Conservation (phyloP, 1,140 invertebrate genomes). For the Calycopis cecrops region DNA sequence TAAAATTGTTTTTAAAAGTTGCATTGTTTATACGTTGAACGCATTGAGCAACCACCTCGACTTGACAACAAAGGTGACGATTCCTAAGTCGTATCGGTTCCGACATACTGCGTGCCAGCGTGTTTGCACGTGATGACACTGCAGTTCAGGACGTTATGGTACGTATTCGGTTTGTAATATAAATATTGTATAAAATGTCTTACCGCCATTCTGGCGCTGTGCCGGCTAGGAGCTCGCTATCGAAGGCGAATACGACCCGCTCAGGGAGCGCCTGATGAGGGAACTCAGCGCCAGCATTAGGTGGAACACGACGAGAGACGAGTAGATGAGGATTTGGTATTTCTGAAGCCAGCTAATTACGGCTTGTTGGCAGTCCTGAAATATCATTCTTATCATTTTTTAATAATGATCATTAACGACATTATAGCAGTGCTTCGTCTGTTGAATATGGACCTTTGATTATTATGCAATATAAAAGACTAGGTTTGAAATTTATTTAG, state of each 20-base stretch:
- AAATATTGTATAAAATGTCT: constrained; percentile 18
- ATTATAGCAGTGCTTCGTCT: too few species aligned
- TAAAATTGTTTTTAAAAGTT: too few species aligned
- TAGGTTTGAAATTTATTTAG: too few species aligned
- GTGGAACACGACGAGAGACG: constrained; percentile 34
- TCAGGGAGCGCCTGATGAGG: constrained; percentile 40
- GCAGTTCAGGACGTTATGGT: too few species aligned
- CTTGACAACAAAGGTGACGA: too few species aligned
- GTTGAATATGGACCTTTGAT: too few species aligned
- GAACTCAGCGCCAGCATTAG: constrained; percentile 47
- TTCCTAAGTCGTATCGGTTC: too few species aligned
- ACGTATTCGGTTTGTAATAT: background rate
- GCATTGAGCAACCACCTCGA: too few species aligned
- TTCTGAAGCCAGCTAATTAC: constrained; percentile 38
- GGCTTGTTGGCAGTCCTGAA: constrained; percentile 44
- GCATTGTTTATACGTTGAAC: too few species aligned
- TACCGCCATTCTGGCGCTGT: constrained; percentile 48
- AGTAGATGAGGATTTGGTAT: constrained; percentile 39
- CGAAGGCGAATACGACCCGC: constrained; percentile 33
- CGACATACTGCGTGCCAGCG: too few species aligned
- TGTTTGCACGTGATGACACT: too few species aligned
- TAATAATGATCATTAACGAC: background rate
- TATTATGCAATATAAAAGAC: too few species aligned
- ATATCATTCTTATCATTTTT: constrained; percentile 6
- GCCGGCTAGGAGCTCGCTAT: constrained; percentile 40